Evolutionary conservation across 2,888 invertebrate genomes (phyloP).

Genomic region (Crioceris asparagi): DNA sequence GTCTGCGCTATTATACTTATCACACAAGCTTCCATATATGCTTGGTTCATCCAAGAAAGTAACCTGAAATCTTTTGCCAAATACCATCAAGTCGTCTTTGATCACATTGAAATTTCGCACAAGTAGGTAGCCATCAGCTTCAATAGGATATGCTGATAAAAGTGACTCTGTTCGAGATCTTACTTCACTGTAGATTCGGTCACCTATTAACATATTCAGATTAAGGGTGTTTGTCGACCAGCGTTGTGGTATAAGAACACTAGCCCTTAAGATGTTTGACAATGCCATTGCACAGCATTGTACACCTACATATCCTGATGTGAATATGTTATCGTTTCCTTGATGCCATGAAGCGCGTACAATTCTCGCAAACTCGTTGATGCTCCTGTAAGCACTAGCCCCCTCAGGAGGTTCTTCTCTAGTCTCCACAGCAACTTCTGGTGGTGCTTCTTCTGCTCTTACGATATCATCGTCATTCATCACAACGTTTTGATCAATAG

Average conservation of each 20-base stretch:
- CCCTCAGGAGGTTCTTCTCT: neutral
- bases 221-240: constrained; percentile 2
- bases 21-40: constrained; percentile 1
- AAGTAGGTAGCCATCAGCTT: constrained; percentile 1
- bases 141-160: neutral
- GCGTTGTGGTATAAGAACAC: neutral
- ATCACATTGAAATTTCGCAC: constrained; percentile 1
- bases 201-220: neutral
- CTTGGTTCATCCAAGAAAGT: neutral
- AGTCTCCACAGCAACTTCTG: neutral
- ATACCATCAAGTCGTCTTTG: neutral
- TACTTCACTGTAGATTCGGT: neutral
- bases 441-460: neutral
- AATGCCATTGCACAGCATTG: constrained; percentile 4
- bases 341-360: constrained; percentile 4
- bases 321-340: constrained; percentile 1
- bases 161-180: neutral
- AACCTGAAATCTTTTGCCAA: neutral
- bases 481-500: neutral
- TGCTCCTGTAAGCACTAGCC: neutral
- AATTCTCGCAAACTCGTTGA: neutral
- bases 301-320: constrained; percentile 1
- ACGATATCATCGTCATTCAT: neutral
- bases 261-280: neutral
- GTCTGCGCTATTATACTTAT: too few species aligned